A percentile compares a stretch with the other conserved stretches of the same genome.
phyloP scores from a whole-genome alignment of 1,140 invertebrate genomes.

The Aphaenogaster rudis region DNA sequence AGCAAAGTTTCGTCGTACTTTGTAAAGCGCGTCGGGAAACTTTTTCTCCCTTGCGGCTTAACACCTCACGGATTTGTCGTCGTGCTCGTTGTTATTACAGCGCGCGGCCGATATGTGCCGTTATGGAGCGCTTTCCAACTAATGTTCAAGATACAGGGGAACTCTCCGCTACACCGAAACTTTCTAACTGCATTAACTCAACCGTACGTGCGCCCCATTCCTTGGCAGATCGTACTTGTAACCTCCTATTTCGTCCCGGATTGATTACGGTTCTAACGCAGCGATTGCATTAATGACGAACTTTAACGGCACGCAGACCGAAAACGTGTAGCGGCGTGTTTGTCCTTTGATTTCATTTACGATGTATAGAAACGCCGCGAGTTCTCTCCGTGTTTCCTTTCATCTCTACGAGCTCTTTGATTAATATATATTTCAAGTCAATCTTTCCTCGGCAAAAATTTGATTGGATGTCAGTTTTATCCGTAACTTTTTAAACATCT shows the following conservation, averaged over 20 bases:
- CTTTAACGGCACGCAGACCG: constrained; percentile 26
- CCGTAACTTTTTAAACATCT: neutral
- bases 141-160: constrained; percentile 53
- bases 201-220: constrained; percentile 49
- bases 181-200: constrained; percentile 63
- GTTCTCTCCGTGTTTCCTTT: neutral
- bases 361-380: neutral
- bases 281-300: constrained; percentile 56
- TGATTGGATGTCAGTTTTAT: constrained; percentile 21
- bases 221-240: constrained; percentile 52
- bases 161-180: constrained; percentile 55
- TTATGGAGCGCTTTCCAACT: constrained; percentile 60
- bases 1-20: constrained; percentile 67
- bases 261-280: constrained; percentile 48
- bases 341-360: constrained; percentile 43
- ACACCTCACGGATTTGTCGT: constrained; percentile 66
- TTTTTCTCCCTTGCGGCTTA: constrained; percentile 66
- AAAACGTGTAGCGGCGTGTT: constrained; percentile 29
- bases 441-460: constrained; percentile 16
- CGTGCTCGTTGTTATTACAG: constrained; percentile 63
- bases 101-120: constrained; percentile 55
- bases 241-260: constrained; percentile 40
- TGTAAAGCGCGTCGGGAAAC: constrained; percentile 63
- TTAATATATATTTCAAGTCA: constrained; percentile 13
- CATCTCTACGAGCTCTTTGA: constrained; percentile 15